Conservation (phyloP, 2,113 vertebrate species). For the Ammodytes dubius region DNA sequence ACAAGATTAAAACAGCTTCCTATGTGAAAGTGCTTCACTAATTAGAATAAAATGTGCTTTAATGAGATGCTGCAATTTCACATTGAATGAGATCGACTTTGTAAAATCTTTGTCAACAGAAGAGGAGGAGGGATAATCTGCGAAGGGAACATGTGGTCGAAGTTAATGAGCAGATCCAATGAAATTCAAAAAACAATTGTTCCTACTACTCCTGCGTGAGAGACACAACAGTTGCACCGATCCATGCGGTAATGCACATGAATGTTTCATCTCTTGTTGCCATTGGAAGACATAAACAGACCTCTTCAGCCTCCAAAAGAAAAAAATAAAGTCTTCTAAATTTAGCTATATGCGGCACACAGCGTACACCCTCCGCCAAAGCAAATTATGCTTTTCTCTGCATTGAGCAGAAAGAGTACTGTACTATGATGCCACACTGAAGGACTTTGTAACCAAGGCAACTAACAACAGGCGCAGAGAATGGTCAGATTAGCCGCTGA, state of each 20-base stretch:
- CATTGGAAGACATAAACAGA: conserved; percentile 60
- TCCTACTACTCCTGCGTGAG: conserved; percentile 38
- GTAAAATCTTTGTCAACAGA: conserved; percentile 33
- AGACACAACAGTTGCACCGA: conserved; percentile 41
- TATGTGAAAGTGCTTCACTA: conserved; percentile 29
- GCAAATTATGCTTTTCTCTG: conserved; percentile 54
- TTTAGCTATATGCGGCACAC: conserved; percentile 64
- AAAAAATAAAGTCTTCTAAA: conserved; percentile 63
- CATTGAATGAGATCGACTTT: conserved; percentile 36
- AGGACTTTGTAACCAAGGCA: conserved; percentile 85
- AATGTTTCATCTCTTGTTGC: conserved; percentile 52
- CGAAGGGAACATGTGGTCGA: conserved; percentile 55
- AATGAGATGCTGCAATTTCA: conserved; percentile 30
- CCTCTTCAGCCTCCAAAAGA: conserved; percentile 40
- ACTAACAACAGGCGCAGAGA: conserved; percentile 81
- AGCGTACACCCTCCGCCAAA: conserved; percentile 52
- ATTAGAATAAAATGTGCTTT: conserved; percentile 25
- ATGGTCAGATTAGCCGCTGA: conserved; percentile 79
- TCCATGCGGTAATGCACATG: conserved; percentile 40
- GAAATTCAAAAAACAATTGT: conserved; percentile 39
- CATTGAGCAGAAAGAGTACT: conserved; percentile 66
- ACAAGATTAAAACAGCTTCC: background rate
- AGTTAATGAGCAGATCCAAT: conserved; percentile 47
- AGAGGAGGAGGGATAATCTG: conserved; percentile 32
- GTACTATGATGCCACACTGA: conserved; percentile 74